A percentile compares a stretch with the other conserved stretches of the same genome.
Evolutionary conservation across 1,140 invertebrate genomes (phyloP).

Genomic region (Drosophila lini): DNA sequence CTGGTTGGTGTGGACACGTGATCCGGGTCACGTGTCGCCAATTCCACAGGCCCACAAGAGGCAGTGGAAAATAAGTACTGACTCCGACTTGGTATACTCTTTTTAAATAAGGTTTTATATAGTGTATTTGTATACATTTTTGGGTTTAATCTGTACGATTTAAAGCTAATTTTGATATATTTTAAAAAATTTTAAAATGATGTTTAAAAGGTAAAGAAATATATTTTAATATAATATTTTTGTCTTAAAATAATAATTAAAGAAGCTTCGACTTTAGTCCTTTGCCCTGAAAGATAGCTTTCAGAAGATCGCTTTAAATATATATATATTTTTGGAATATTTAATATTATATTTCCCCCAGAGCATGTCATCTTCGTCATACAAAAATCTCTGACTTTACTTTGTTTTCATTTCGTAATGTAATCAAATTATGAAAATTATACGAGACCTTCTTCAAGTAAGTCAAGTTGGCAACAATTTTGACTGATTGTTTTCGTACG

Average conservation of each 20-base stretch:
- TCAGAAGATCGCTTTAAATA: too few species aligned
- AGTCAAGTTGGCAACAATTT: constrained; percentile 79
- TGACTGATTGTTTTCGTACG: constrained; percentile 77
- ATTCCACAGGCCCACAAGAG: constrained; percentile 41
- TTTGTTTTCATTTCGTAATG: constrained; percentile 67
- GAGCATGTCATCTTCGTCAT: constrained; percentile 32
- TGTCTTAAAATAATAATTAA: too few species aligned
- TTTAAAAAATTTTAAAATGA: too few species aligned
- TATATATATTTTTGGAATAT: too few species aligned
- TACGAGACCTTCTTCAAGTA: constrained; percentile 65
- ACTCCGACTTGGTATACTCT: constrained; percentile 14
- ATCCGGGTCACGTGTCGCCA: constrained; percentile 72
- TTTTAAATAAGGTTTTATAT: too few species aligned
- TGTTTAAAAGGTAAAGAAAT: too few species aligned
- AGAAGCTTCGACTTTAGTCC: too few species aligned
- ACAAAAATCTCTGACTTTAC: neutral
- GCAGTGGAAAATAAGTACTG: constrained; percentile 35
- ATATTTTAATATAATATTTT: too few species aligned
- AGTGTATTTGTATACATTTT: neutral
- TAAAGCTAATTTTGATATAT: too few species aligned
- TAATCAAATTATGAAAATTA: constrained; percentile 83
- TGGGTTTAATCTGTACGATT: too few species aligned
- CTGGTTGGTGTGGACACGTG: constrained; percentile 66
- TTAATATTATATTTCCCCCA: too few species aligned
- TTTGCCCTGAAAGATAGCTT: too few species aligned